Evolutionary conservation across 2,797 vertebrate species (phyloP).

Genomic region (Aplochiton taeniatus): DNA sequence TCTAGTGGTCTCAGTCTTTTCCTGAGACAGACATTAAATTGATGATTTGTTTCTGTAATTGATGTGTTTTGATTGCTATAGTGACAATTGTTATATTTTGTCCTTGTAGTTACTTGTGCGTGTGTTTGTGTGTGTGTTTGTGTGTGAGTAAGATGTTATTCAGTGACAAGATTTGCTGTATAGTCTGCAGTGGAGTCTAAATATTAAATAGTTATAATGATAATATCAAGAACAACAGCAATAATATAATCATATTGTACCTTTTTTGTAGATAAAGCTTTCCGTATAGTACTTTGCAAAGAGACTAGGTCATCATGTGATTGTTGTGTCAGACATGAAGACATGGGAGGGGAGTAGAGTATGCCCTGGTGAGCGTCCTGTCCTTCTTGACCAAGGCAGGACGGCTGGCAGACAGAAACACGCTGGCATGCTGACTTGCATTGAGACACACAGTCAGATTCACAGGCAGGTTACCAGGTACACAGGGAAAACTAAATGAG

Average conservation of each 20-base stretch:
- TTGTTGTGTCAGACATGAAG: slow-evolving; percentile 31
- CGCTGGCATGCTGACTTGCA: slow-evolving; percentile 63
- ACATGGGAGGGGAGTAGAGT: slow-evolving; percentile 35
- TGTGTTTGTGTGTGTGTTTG: too few species aligned
- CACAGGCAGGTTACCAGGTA: slow-evolving; percentile 59
- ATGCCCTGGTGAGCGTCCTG: slow-evolving; percentile 47
- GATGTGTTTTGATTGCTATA: too few species aligned
- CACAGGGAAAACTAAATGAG: slow-evolving; percentile 27
- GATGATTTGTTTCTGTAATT: too few species aligned
- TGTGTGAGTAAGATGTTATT: not conserved
- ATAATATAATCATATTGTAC: too few species aligned
- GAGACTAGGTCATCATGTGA: slow-evolving; percentile 31
- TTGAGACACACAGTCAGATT: slow-evolving; percentile 49
- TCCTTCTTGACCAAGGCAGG: slow-evolving; percentile 49
- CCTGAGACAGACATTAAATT: slow-evolving; percentile 17
- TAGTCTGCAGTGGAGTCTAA: too few species aligned
- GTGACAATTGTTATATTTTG: too few species aligned
- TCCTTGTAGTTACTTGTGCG: too few species aligned
- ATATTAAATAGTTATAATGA: too few species aligned
- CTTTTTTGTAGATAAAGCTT: too few species aligned
- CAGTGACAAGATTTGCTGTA: too few species aligned
- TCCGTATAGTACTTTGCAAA: too few species aligned
- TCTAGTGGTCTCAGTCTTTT: slow-evolving; percentile 52
- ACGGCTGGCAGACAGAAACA: slow-evolving; percentile 52
- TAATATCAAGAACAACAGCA: too few species aligned